Conservation (phyloP, 2,888 invertebrate genomes). For the Polyommatus iphigenia region DNA sequence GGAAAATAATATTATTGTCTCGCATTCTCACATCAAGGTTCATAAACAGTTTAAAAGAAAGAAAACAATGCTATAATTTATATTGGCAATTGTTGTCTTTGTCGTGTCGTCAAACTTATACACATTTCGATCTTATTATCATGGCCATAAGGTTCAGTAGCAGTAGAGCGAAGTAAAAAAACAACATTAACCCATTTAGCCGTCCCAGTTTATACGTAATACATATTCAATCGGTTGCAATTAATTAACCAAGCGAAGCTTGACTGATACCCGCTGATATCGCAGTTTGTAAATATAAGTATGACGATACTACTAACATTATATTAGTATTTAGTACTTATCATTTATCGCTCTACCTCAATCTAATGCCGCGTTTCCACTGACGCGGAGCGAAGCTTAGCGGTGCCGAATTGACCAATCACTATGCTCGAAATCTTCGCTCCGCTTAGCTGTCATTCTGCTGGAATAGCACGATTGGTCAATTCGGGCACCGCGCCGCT, state of each 20-base stretch:
- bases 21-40: not conserved
- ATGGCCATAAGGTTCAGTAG: not conserved
- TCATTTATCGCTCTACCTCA: not conserved
- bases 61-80: not conserved
- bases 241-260: constrained; percentile 36
- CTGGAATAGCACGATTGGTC: too few relatives aligned
- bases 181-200: constrained; percentile 30
- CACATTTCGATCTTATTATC: not conserved
- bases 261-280: constrained; percentile 36
- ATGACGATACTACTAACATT: not conserved
- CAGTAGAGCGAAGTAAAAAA: not conserved
- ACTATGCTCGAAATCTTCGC: too few relatives aligned
- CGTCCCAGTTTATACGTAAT: constrained; percentile 5
- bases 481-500: too few relatives aligned
- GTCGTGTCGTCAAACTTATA: not conserved
- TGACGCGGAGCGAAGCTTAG: too few relatives aligned
- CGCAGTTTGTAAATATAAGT: constrained; percentile 3
- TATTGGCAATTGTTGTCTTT: not conserved
- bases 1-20: not conserved
- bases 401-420: too few relatives aligned
- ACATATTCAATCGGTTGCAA: constrained; percentile 28
- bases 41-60: not conserved
- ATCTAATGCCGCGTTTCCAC: too few relatives aligned
- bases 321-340: too few relatives aligned
- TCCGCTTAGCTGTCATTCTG: too few relatives aligned